phyloP scores from a whole-genome alignment of 2,888 invertebrate genomes.

The Halictus ligatus region DNA sequence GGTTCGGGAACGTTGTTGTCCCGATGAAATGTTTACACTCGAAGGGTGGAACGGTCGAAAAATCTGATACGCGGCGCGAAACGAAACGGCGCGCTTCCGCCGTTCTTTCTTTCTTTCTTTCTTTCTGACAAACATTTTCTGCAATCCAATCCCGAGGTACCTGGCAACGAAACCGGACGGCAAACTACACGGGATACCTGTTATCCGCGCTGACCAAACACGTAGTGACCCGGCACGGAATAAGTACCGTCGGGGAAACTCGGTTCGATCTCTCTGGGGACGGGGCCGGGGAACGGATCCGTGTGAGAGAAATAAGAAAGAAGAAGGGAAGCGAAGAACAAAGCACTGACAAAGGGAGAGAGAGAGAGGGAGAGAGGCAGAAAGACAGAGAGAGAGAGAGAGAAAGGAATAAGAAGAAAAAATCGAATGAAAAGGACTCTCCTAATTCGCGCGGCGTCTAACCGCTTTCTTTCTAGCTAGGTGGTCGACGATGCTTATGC shows the following conservation, averaged over 20 bases:
- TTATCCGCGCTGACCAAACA: slow-evolving; percentile 54
- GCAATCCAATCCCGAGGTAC: slow-evolving; percentile 41
- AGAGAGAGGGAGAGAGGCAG: neutral
- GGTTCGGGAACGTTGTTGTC: neutral
- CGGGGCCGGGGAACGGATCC: neutral
- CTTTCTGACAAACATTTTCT: slow-evolving; percentile 33
- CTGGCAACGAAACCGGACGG: slow-evolving; percentile 44
- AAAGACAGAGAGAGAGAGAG: neutral
- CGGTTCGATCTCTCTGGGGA: slow-evolving; percentile 22
- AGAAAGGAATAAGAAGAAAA: neutral
- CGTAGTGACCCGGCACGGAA: slow-evolving; percentile 45
- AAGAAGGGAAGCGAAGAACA: slow-evolving; percentile 11
- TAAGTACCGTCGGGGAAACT: slow-evolving; percentile 26
- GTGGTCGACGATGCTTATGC: slow-evolving; percentile 67
- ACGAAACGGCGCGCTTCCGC: slow-evolving; percentile 10
- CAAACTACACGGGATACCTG: slow-evolving; percentile 44
- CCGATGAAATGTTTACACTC: neutral
- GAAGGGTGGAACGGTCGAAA: neutral
- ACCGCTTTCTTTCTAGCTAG: slow-evolving; percentile 63
- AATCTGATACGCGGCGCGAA: slow-evolving; percentile 10
- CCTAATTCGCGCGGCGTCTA: slow-evolving; percentile 68
- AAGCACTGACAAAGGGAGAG: neutral
- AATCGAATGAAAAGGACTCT: slow-evolving; percentile 54
- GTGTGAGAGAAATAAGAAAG: slow-evolving; percentile 19
- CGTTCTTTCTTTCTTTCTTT: neutral